Conservation (phyloP, 2,888 invertebrate genomes). For the Malthinus seriepunctatus region DNA sequence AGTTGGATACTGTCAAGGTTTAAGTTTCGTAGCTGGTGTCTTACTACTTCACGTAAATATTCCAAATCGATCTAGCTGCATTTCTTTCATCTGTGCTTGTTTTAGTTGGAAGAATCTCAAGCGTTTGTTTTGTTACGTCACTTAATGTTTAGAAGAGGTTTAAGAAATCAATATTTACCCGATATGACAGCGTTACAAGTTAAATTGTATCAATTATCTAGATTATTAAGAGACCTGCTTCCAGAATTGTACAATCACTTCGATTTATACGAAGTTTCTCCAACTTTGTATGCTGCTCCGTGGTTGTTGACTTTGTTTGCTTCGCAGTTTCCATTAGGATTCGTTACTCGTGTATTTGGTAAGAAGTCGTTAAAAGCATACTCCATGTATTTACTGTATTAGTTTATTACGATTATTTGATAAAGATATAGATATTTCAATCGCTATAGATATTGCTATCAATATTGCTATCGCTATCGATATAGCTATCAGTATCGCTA, state of each 20-base stretch:
- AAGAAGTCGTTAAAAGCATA: slow-evolving; percentile 44
- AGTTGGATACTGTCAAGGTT: slow-evolving; percentile 95
- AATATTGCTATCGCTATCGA: too few relatives aligned
- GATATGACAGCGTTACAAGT: slow-evolving; percentile 94
- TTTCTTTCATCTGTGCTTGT: neutral
- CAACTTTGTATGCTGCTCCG: slow-evolving; percentile 94
- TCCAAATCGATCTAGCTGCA: neutral
- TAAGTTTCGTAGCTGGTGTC: slow-evolving; percentile 94
- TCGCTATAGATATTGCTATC: too few relatives aligned
- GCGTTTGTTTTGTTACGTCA: slow-evolving; percentile 88
- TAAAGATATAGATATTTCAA: too few relatives aligned
- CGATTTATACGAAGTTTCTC: slow-evolving; percentile 86
- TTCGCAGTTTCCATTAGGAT: slow-evolving; percentile 94
- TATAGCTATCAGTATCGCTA: too few relatives aligned
- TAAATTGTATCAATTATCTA: slow-evolving; percentile 87
- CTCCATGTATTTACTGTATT: neutral
- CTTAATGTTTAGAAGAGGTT: slow-evolving; percentile 87
- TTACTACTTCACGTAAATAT: slow-evolving; percentile 87
- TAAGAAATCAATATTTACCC: slow-evolving; percentile 88
- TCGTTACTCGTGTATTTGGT: slow-evolving; percentile 94
- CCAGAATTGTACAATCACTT: slow-evolving; percentile 87
- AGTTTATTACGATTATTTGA: slow-evolving; percentile 22
- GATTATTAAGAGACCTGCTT: slow-evolving; percentile 85
- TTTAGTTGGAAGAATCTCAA: slow-evolving; percentile 89
- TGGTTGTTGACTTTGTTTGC: slow-evolving; percentile 97